Percentiles rank a stretch among this genome's conserved stretches.
These are phyloP conservation scores for Choloepus hoffmanni DNA, from an alignment of 2,113 vertebrate species.

Conservation along the genomic window DNA sequence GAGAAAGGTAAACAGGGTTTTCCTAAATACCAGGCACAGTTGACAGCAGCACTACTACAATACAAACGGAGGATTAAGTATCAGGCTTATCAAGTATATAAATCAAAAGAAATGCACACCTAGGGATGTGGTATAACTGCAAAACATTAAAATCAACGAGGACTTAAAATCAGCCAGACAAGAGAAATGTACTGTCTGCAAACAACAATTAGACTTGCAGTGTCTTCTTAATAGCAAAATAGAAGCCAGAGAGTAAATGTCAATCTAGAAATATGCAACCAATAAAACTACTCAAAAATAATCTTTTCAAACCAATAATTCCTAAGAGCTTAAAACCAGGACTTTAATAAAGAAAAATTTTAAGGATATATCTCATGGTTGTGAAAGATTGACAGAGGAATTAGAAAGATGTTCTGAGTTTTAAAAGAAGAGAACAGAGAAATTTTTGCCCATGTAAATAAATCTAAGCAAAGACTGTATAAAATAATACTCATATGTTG, in stretches of 20 bases:
- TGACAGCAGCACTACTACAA: neutral
- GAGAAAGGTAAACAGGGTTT: neutral
- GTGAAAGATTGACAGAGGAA: neutral
- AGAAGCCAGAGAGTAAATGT: neutral
- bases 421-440: neutral
- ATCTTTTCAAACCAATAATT: slow-evolving; percentile 14
- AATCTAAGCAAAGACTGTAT: neutral
- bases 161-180: neutral
- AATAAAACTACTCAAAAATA: neutral
- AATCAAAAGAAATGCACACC: neutral
- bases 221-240: neutral
- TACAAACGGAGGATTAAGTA: neutral
- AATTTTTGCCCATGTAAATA: neutral
- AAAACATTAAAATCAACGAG: neutral
- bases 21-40: neutral
- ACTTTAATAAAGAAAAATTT: neutral
- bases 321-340: neutral
- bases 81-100: neutral
- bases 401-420: neutral
- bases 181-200: neutral
- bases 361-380: neutral
- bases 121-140: neutral
- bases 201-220: neutral
- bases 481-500: neutral
- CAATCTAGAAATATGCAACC: slow-evolving; percentile 23